Evolutionary conservation across 1,140 invertebrate genomes (phyloP), one percentile per base, ranked within the genome.

Genomic region (Littorina saxatilis): DNA sequence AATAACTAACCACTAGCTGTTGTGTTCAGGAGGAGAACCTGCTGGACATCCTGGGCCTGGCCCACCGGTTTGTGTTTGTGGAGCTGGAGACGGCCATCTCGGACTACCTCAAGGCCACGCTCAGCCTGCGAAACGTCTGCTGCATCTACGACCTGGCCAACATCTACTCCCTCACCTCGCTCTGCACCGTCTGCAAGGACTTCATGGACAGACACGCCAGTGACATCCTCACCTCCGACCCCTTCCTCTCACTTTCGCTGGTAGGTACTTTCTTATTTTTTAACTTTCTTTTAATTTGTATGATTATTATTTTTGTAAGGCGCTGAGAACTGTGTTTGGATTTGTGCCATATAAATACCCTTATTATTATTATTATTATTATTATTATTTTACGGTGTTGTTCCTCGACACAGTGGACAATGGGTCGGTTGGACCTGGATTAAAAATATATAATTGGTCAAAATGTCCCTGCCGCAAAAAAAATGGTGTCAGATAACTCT

Each of bases 51-150:
- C 92, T 98, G 73, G 96, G 95, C 40, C 94, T 99, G 88, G 96
- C 97, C 37, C 97, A 99, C 94, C 96, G 98, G 87, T 99, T 98
- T 94, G 97, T 97, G 50, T 99, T 99, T 94, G 94, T 95, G 83
- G 96, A 99, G 90, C 92, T 99, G 73, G 97, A 99, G 93, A 93
- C 94, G 13, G 95, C 97, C 20, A 97, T 99, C 82, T 99, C 97
- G 1, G 97, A 99, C 88, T 98, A 98, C 93, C 92, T 99, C 82
- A 95, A 96, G 84, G 96, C 97, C 90, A 96, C 96, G 87, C 93
- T 99, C 27, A 96, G 95, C 72, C 94, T 97, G 68, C 94, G 95
- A 87, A 99, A 99, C 93, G 96, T 98, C 1, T 99, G 98, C 93
- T 94, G 96, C 7, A 97, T 99, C 85, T 96, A 98, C 88, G 97